Evolutionary conservation across 2,888 invertebrate species (phyloP).

Genomic region (Orchesellides sinensis): DNA sequence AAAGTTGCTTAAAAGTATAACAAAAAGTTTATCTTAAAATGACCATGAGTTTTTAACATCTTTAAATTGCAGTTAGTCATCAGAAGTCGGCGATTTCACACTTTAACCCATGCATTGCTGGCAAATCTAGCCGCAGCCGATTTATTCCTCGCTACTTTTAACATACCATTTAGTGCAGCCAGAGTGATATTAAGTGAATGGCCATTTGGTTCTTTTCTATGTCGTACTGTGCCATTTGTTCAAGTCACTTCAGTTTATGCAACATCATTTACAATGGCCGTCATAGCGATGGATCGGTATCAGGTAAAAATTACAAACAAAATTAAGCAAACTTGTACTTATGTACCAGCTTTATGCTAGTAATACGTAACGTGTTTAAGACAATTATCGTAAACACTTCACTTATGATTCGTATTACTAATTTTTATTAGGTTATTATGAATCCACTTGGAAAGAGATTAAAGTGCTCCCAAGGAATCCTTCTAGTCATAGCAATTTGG

Average conservation of each 20-base stretch:
- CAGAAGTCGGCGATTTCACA: slow-evolving; percentile 79
- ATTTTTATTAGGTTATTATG: slow-evolving; percentile 76
- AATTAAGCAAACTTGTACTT: not conserved
- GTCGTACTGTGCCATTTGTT: slow-evolving; percentile 77
- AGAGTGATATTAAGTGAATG: slow-evolving; percentile 77
- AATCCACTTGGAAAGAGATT: slow-evolving; percentile 77
- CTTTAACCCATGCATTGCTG: slow-evolving; percentile 80
- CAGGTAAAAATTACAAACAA: slow-evolving; percentile 73
- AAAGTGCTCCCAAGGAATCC: slow-evolving; percentile 76
- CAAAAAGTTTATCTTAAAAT: too few relatives aligned
- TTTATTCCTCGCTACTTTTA: slow-evolving; percentile 76
- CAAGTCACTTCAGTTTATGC: slow-evolving; percentile 78
- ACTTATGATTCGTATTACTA: too few relatives aligned
- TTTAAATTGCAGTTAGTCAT: slow-evolving; percentile 77
- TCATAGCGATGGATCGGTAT: slow-evolving; percentile 78
- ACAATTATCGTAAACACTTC: too few relatives aligned
- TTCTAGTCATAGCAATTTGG: slow-evolving; percentile 77
- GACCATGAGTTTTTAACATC: too few relatives aligned
- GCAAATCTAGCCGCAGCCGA: slow-evolving; percentile 79
- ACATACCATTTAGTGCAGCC: slow-evolving; percentile 78
- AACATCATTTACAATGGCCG: slow-evolving; percentile 78
- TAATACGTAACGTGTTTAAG: too few relatives aligned
- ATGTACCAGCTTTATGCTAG: too few relatives aligned
- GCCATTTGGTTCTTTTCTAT: slow-evolving; percentile 78
- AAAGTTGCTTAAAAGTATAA: too few relatives aligned